Evolutionary conservation across 2,888 invertebrate species (phyloP).

Genomic region (Eupithecia pulchellata): DNA sequence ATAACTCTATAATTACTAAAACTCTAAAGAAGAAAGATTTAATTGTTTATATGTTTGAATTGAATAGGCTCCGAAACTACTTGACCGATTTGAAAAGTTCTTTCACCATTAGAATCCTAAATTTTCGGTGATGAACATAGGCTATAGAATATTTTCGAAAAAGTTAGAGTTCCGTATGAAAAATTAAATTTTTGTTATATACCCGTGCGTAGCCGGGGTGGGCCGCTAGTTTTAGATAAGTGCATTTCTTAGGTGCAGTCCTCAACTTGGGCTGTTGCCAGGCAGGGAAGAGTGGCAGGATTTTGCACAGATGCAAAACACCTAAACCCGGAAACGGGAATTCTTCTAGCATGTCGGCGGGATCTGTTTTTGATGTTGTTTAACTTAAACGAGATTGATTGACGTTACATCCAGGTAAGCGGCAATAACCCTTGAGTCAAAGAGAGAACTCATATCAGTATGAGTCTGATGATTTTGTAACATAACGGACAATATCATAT

Average conservation of each 20-base stretch:
- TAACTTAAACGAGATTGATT: not conserved
- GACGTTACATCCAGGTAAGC: not conserved
- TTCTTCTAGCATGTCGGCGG: not conserved
- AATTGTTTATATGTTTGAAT: too few species aligned
- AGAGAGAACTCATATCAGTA: not conserved
- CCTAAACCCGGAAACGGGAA: not conserved
- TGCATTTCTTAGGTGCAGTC: not conserved
- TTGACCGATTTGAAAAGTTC: too few species aligned
- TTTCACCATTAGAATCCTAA: too few species aligned
- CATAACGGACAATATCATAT: not conserved
- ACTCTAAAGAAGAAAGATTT: too few species aligned
- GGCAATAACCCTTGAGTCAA: not conserved
- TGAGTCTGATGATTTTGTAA: not conserved
- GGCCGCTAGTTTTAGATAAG: too few species aligned
- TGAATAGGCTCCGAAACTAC: too few species aligned
- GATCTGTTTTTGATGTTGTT: not conserved
- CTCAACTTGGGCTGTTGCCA: not conserved
- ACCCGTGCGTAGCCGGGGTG: too few species aligned
- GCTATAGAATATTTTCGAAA: too few species aligned
- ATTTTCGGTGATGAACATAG: too few species aligned
- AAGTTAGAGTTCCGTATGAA: too few species aligned
- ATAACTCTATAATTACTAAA: too few species aligned
- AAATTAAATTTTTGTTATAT: too few species aligned
- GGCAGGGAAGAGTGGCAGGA: not conserved
- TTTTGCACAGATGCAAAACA: not conserved